Base-by-base conservation (phyloP, 2,888 invertebrate species). In the Dioctria linearis region DNA sequence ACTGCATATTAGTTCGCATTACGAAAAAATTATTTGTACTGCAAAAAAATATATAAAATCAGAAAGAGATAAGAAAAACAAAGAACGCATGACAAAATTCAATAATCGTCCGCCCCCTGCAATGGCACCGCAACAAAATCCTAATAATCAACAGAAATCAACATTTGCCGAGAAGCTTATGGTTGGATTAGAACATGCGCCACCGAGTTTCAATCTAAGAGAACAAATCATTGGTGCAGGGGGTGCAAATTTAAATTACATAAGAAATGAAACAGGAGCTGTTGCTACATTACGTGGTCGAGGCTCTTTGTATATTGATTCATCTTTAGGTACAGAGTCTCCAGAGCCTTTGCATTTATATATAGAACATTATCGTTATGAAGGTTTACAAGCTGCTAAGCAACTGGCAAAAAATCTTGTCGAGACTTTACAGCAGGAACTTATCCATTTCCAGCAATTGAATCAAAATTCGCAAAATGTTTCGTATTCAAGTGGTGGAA, bases 141-240 rank as follows among this genome's bases (percentile, higher is more conserved):
- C 66, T 9, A 57, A 54, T 9, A 76, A 43, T 57, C 81, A 79
- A 66, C 71, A 82, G 65, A 82, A 81, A 66, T 63, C 84, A 39
- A 79, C 83, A 43, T 83, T 84, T 54, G 83, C 84, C 87, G 95
- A 95, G 87, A 95, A 95, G 89, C 92, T 95, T 83, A 93, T 93
- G 85, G 91, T 95, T 84, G 95, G 95, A 59, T 90, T 95, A 84
- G 95, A 95, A 85, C 93, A 94, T 90, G 93, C 94, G 76, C 94
- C 95, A 43, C 92, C 93, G 83, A 91, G 92, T 82, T 95, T 95
- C 87, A 94, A 95, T 87, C 92, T 95, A 84, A 92, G 94, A 86
- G 92, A 92, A 83, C 93, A 94, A 85, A 92, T 95, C 84, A 90
- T 94, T 83, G 95, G 95, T 5, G 90, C 91, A 86, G 92, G 92